These are phyloP conservation scores for Drosophila rhopaloa DNA, from an alignment of 1,140 invertebrate species.

Conservation along the genomic window DNA sequence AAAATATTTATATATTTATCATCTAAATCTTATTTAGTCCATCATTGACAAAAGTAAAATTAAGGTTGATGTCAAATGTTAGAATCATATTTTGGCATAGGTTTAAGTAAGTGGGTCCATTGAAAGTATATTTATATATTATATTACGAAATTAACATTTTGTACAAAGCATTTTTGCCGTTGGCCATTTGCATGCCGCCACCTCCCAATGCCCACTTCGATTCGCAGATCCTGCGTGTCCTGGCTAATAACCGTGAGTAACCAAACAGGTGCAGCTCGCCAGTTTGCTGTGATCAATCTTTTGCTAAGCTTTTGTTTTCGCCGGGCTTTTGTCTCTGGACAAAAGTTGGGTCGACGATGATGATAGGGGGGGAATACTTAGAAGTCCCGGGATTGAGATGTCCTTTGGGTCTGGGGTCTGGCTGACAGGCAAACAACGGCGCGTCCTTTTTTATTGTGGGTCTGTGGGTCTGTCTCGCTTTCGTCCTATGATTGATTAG, in stretches of 20 bases:
- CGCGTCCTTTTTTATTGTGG: slow-evolving; percentile 62
- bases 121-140: too few species aligned
- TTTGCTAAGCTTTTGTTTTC: slow-evolving; percentile 81
- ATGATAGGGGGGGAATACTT: slow-evolving; percentile 50
- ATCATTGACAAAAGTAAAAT: too few species aligned
- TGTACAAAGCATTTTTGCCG: not conserved
- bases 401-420: slow-evolving; percentile 50
- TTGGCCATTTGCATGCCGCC: slow-evolving; percentile 63
- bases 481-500: slow-evolving; percentile 79
- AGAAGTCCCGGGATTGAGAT: slow-evolving; percentile 73
- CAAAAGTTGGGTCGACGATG: slow-evolving; percentile 20
- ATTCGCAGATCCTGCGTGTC: slow-evolving; percentile 30
- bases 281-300: slow-evolving; percentile 73
- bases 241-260: slow-evolving; percentile 81
- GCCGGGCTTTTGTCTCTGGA: slow-evolving; percentile 74
- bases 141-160: not conserved
- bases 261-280: slow-evolving; percentile 71
- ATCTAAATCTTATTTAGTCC: too few species aligned
- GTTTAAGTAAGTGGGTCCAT: too few species aligned
- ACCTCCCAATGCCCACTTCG: not conserved
- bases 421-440: slow-evolving; percentile 59
- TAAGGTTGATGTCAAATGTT: too few species aligned
- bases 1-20: too few species aligned
- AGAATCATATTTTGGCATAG: too few species aligned
- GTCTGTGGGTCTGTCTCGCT: slow-evolving; percentile 31